phyloP scores from a whole-genome alignment of 2,113 vertebrate species.

The Hypocryptadius cinnamomeus region DNA sequence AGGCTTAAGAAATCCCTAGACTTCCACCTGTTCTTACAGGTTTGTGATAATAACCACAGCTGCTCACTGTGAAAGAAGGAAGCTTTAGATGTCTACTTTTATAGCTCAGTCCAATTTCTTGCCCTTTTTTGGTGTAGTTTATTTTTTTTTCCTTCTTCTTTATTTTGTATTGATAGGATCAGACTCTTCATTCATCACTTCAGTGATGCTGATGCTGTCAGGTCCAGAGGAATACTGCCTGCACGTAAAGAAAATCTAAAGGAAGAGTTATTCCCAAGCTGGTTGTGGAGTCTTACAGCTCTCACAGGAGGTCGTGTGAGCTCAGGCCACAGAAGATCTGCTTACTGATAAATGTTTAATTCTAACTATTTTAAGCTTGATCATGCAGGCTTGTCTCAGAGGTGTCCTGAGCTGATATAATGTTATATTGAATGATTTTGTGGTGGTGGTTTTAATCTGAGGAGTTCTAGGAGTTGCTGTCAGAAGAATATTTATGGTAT shows the following conservation, averaged over 20 bases:
- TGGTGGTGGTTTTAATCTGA: not conserved
- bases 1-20: not conserved
- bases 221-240: not conserved
- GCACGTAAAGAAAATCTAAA: not conserved
- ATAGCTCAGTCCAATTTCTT: not conserved
- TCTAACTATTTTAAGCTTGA: not conserved
- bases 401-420: not conserved
- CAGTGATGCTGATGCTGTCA: not conserved
- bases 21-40: not conserved
- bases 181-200: not conserved
- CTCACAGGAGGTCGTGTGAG: accelerated
- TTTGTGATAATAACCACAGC: not conserved
- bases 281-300: not conserved
- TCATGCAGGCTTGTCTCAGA: not conserved
- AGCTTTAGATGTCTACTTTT: not conserved
- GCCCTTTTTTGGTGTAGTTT: not conserved
- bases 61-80: not conserved
- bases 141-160: not conserved
- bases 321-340: not conserved
- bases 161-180: not conserved
- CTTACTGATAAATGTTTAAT: not conserved
- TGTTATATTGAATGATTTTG: not conserved
- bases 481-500: not conserved
- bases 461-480: not conserved
- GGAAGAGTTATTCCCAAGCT: not conserved